Evolutionary conservation across 2,888 invertebrate species (phyloP), one percentile per base, ranked within the genome.

Genomic region (Saturnia japonica): DNA sequence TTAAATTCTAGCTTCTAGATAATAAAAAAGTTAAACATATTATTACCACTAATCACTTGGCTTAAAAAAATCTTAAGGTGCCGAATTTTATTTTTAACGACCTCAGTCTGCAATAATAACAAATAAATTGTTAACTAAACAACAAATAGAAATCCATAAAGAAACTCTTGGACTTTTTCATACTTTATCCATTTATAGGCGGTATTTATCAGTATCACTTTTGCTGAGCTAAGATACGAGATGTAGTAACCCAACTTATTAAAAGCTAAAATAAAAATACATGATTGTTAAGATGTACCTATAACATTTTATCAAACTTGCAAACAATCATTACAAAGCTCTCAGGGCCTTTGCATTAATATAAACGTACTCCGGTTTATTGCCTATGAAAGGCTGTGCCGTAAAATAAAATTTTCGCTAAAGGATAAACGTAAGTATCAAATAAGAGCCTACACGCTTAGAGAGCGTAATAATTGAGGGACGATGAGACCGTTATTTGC

Each of bases 331-430:
- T 70, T 54, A 25, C n/a, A 43, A 62, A 72, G 66, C 72, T 72
- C 72, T 70, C 67, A 40, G 34, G 12, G 42, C 70, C 66, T 72
- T 72, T 67, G 34, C 73, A 68, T 72, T 72, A 72, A 73, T 73
- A 74, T 72, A 72, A 72, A 72, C 71, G 72, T 68, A 76, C 75
- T 75, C 72, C 73, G 72, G 73, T 78, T 77, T 76, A 75, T 75
- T 72, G 74, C 72, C 73, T 70, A 74, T 77, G 74, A 77, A 75
- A 71, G 68, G 69, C 72, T 70, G 70, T 69, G 67, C 64, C 22
- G 67, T 72, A 72, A 72, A 74, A 69, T 69, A 74, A 73, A 71
- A 72, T 71, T 69, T 71, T 68, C 42, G 69, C 70, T 40, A 47
- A 19, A 25, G 69, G 70, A 70, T 68, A 72, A 72, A 70, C 66